Evolutionary conservation across 2,888 invertebrate genomes (phyloP).

Genomic region (Catocala nupta): DNA sequence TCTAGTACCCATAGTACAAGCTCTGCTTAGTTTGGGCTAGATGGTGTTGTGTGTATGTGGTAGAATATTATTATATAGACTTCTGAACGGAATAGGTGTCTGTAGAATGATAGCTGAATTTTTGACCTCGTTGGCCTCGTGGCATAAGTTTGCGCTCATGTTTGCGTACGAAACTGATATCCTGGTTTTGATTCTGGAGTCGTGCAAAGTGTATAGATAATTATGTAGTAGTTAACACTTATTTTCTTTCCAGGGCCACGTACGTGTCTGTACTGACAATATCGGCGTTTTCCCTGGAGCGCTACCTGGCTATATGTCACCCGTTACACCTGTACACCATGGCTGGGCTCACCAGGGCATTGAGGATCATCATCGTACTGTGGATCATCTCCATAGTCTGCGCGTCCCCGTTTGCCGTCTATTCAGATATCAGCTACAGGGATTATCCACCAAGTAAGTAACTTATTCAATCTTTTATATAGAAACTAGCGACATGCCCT

Average conservation of each 20-base stretch:
- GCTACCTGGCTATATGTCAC: slow-evolving; percentile 95
- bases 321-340: slow-evolving; percentile 94
- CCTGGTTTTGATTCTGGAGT: too few relatives aligned
- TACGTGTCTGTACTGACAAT: slow-evolving; percentile 97
- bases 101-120: too few relatives aligned
- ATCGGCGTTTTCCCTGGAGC: slow-evolving; percentile 95
- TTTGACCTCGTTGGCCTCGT: too few relatives aligned
- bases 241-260: slow-evolving; percentile 90
- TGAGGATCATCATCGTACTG: slow-evolving; percentile 91
- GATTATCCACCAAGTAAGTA: slow-evolving; percentile 90
- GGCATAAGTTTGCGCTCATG: too few relatives aligned
- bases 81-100: too few relatives aligned
- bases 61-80: too few relatives aligned
- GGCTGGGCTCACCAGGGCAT: slow-evolving; percentile 92
- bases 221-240: background rate
- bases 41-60: too few relatives aligned
- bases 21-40: too few relatives aligned
- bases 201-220: background rate
- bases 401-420: slow-evolving; percentile 92
- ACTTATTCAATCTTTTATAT: too few relatives aligned
- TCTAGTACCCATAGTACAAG: too few relatives aligned
- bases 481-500: too few relatives aligned
- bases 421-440: slow-evolving; percentile 91
- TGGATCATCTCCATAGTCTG: slow-evolving; percentile 93
- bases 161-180: too few relatives aligned